Conservation (phyloP, 2,888 invertebrate species). For the Orchestes rusci region DNA sequence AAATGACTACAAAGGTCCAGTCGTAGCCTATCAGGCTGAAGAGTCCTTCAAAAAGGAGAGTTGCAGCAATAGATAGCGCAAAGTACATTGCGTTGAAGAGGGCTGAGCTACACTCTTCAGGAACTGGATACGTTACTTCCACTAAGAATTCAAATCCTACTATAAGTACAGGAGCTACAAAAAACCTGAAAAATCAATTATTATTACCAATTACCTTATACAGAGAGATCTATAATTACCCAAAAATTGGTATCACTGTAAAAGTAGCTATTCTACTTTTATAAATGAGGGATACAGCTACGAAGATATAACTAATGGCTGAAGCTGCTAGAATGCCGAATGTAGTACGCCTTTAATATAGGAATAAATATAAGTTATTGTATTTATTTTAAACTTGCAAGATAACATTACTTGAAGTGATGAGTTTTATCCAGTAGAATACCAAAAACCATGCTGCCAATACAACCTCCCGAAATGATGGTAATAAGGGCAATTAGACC, state of each 20-base stretch:
- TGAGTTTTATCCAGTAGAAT: constrained; percentile 85
- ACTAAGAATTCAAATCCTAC: constrained; percentile 95
- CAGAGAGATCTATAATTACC: constrained; percentile 26
- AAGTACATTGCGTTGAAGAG: constrained; percentile 71
- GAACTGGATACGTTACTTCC: constrained; percentile 90
- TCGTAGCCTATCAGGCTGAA: constrained; percentile 28
- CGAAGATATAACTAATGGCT: constrained; percentile 22
- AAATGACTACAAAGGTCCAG: constrained; percentile 25
- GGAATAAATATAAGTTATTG: too few species aligned
- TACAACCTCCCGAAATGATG: constrained; percentile 78
- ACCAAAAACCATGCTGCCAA: constrained; percentile 84
- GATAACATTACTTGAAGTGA: constrained; percentile 83
- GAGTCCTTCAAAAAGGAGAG: constrained; percentile 29
- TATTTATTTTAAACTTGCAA: too few species aligned
- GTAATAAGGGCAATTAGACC: constrained; percentile 86
- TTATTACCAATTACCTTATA: not conserved
- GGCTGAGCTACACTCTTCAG: constrained; percentile 91
- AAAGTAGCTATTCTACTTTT: constrained; percentile 28
- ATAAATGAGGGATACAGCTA: constrained; percentile 17
- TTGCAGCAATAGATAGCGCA: constrained; percentile 30
- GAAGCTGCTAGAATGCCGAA: constrained; percentile 23
- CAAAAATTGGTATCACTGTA: constrained; percentile 32
- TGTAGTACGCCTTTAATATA: not conserved
- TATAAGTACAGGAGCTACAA: constrained; percentile 93
- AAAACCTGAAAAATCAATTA: constrained; percentile 61